Evolutionary conservation across 2,113 vertebrate species (phyloP).

Genomic region (Melozone crissalis): DNA sequence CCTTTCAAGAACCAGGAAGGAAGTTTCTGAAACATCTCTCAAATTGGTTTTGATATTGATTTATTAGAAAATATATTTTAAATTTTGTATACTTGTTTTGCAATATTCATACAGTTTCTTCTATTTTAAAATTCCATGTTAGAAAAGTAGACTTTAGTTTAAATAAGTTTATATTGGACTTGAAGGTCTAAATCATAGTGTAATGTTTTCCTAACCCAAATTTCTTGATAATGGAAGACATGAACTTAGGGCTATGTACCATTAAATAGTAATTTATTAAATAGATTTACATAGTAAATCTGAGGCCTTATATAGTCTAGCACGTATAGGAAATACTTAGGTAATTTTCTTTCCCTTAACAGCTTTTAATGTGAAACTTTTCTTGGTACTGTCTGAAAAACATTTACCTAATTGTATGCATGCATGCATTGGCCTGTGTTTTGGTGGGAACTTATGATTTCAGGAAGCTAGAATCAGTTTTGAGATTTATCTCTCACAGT

Average conservation of each 20-base stretch:
- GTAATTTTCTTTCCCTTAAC: background rate
- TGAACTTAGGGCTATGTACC: background rate
- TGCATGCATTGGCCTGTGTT: background rate
- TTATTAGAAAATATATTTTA: background rate
- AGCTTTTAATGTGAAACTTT: background rate
- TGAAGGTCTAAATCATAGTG: background rate
- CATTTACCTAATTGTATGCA: background rate
- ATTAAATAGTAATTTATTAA: background rate
- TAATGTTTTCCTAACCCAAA: background rate
- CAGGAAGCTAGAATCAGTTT: background rate
- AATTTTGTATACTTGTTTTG: background rate
- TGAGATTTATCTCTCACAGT: background rate
- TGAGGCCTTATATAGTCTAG: background rate
- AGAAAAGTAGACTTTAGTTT: background rate
- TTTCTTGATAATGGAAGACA: background rate
- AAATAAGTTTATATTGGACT: slow-evolving; percentile 2
- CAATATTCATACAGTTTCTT: background rate
- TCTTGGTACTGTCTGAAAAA: background rate
- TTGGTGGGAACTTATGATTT: background rate
- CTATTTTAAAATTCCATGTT: background rate
- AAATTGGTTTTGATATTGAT: background rate
- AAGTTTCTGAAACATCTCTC: background rate
- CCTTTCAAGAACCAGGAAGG: background rate
- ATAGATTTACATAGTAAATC: background rate
- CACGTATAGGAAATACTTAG: background rate